Conservation (phyloP, 2,113 vertebrate genomes). For the Oreochromis aureus region DNA sequence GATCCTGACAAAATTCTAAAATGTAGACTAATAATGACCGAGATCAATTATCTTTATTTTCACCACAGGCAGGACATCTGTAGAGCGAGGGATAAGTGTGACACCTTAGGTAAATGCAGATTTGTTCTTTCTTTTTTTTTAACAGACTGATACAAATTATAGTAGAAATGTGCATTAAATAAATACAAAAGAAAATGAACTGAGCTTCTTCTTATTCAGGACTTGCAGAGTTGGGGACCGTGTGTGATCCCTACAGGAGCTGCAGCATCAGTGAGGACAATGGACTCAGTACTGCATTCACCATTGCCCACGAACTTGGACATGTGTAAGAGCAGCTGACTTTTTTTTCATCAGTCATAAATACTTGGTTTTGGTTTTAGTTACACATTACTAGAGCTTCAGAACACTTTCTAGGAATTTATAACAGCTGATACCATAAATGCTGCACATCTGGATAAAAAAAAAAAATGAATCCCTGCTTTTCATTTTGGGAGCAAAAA, state of each 20-base stretch:
- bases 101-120: slow-evolving; percentile 87
- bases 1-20: background rate
- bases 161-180: background rate
- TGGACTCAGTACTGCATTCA: slow-evolving; percentile 95
- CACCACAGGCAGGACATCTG: slow-evolving; percentile 94
- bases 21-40: background rate
- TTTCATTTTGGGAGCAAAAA: background rate
- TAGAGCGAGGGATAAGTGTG: slow-evolving; percentile 95
- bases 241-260: slow-evolving; percentile 94
- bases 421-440: background rate
- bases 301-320: slow-evolving; percentile 96
- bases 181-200: background rate
- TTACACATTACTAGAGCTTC: background rate
- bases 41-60: slow-evolving; percentile 41
- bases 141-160: background rate
- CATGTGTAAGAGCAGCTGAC: slow-evolving; percentile 85
- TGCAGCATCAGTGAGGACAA: slow-evolving; percentile 98
- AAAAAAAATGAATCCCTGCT: background rate
- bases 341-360: background rate
- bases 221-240: slow-evolving; percentile 93
- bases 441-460: background rate
- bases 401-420: background rate
- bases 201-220: slow-evolving; percentile 66
- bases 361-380: background rate
- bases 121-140: background rate